Percentiles rank a stretch among this genome's conserved stretches.
Evolutionary conservation across 2,797 vertebrate species (phyloP).

Genomic region (Heteromormyrus szaboi): DNA sequence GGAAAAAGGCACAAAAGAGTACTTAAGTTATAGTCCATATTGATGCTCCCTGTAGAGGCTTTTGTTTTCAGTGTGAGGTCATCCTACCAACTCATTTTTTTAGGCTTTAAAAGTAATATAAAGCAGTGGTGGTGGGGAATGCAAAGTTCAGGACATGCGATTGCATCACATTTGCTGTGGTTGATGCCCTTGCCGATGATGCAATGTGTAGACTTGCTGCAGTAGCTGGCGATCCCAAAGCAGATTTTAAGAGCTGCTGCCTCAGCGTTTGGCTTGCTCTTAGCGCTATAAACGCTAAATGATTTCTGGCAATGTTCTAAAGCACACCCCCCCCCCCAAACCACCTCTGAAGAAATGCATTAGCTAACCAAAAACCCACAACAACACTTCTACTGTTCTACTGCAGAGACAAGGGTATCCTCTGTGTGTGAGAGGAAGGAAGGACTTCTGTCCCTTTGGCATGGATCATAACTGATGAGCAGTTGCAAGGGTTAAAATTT

Average conservation of each 20-base stretch:
- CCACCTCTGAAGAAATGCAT: neutral
- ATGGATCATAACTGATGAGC: neutral
- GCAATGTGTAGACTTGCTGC: neutral
- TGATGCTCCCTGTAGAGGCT: neutral
- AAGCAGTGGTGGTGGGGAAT: neutral
- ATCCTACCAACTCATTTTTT: neutral
- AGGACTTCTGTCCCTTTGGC: neutral
- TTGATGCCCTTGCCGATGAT: no score
- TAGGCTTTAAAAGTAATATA: neutral
- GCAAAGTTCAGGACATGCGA: neutral
- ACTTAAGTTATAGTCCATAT: neutral
- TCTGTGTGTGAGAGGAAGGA: neutral
- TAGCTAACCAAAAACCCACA: conserved; percentile 11
- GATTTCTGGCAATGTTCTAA: conserved; percentile 22
- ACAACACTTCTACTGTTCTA: neutral
- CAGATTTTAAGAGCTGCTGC: conserved; percentile 7
- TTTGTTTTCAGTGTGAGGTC: neutral
- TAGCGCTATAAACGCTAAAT: neutral
- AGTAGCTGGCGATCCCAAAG: neutral
- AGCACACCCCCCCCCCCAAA: neutral
- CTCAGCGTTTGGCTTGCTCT: conserved; percentile 4
- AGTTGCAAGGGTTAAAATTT: neutral
- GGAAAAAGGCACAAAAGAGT: neutral
- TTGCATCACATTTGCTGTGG: neutral
- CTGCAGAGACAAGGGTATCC: neutral